Evolutionary conservation across 30 jellyfish, hydroid and myxozoan species (phyloP), one percentile per base, ranked within the genome.

Genomic region (Nemopilema nomurai): DNA sequence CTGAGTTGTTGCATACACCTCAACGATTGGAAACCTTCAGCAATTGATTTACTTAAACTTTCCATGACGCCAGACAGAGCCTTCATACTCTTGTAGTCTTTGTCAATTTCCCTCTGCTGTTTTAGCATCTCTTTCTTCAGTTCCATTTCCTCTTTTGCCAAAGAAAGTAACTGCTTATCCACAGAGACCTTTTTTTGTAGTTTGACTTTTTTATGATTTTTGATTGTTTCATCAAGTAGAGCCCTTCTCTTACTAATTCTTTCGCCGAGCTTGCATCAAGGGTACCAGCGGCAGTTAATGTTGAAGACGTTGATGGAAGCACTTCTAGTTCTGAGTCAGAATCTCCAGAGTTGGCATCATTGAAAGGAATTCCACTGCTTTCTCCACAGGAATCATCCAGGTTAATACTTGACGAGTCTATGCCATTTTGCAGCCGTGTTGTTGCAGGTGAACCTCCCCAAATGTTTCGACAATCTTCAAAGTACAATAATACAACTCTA

Each of bases 391-490:
- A 28, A 27, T 70, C 64, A 32, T 32, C 63, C 63, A 4, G 8
- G 64, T 70, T 4, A 70, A 70, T 70, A 4, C 20, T 32, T 70
- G 81, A 70, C 20, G 81, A 70, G 20, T 74, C 74, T 22, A 51
- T 28, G 74, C 79, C 8, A 30, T 74, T 74, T 28, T 28, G 31
- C 49, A 74, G 31, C 50, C 23, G 31, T 19, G 84, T 32, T 74
- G 79, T 74, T 13, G 84, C 84, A 74, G 82, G 79, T 20, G 87
- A 77, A 52, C 87, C 87, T 4, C 82, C 80, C 87, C 87, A 77
- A 27, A 77, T 77, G 16, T 31, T 22, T 49, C 49, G 28, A 74
- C 74, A 77, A 20, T n/a, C n/a, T 49, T 77, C 87, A 51, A 77
- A 51, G 62, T 77, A 57, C 16, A 77, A 31, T 21, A 52, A 25